These are phyloP conservation scores for Troides aeacus DNA, from an alignment of 2,888 invertebrate genomes.

Conservation along the genomic window DNA sequence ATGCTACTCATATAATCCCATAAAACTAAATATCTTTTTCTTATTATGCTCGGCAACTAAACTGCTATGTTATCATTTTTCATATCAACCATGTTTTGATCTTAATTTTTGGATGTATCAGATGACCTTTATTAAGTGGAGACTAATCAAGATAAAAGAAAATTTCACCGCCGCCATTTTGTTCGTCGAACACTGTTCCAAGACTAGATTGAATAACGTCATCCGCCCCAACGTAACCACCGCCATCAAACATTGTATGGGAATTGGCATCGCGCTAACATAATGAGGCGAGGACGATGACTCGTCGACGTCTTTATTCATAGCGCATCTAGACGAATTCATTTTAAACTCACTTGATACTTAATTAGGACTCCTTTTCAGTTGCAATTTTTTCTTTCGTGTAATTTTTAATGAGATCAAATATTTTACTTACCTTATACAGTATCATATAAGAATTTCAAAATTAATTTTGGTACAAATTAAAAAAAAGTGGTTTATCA, in stretches of 20 bases:
- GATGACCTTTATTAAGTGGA: neutral
- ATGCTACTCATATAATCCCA: neutral
- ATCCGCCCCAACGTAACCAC: slow-evolving; percentile 53
- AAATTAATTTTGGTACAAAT: slow-evolving; percentile 32
- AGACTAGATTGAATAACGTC: slow-evolving; percentile 71
- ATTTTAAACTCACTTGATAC: slow-evolving; percentile 32
- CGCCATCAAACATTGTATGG: slow-evolving; percentile 64
- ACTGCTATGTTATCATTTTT: too few relatives aligned
- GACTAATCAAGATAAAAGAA: neutral
- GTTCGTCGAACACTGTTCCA: slow-evolving; percentile 73
- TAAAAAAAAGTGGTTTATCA: slow-evolving; percentile 47
- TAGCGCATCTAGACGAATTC: slow-evolving; percentile 23
- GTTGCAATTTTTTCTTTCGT: slow-evolving; percentile 23
- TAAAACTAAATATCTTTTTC: neutral
- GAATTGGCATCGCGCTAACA: slow-evolving; percentile 66
- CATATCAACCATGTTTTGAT: too few relatives aligned
- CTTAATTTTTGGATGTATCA: too few relatives aligned
- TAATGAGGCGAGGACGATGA: slow-evolving; percentile 66
- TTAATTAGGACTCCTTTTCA: slow-evolving; percentile 29
- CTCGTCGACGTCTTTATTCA: slow-evolving; percentile 44
- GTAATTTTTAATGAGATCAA: slow-evolving; percentile 24
- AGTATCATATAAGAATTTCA: slow-evolving; percentile 10
- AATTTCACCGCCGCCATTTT: slow-evolving; percentile 62
- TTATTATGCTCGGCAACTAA: neutral
- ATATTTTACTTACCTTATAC: slow-evolving; percentile 8